Conservation (phyloP, 2,797 vertebrate genomes). For the Danio albolineatus region DNA sequence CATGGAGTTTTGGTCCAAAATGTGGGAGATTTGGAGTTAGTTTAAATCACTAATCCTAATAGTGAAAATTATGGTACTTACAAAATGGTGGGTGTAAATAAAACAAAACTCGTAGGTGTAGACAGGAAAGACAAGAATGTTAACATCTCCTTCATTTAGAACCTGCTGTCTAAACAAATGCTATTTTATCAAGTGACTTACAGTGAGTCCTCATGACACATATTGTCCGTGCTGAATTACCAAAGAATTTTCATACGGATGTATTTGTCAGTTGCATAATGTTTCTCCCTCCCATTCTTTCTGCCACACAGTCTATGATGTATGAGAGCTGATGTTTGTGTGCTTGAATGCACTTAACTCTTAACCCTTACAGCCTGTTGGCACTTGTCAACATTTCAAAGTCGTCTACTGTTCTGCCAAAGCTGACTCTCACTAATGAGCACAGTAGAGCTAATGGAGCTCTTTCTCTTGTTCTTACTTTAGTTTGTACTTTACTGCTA, state of each 20-base stretch:
- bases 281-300: neutral
- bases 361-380: conserved; percentile 69
- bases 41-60: neutral
- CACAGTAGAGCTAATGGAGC: conserved; percentile 13
- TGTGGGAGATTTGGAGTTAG: no score
- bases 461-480: conserved; percentile 28
- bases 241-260: neutral
- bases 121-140: neutral
- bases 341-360: conserved; percentile 74
- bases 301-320: conserved; percentile 23
- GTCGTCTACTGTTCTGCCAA: conserved; percentile 5
- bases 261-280: neutral
- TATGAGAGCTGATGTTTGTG: conserved; percentile 22
- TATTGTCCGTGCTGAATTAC: neutral
- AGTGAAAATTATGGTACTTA: neutral
- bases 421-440: conserved; percentile 20
- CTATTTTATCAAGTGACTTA: conserved; percentile 1
- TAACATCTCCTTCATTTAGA: neutral
- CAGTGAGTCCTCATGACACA: neutral
- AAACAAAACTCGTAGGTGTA: neutral
- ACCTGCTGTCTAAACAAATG: neutral
- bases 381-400: conserved; percentile 62
- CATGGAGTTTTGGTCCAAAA: no score
- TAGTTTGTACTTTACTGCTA: neutral
- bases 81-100: neutral